Evolutionary conservation across 2,113 vertebrate species (phyloP).

Genomic region (Ivindomyrus marchei): DNA sequence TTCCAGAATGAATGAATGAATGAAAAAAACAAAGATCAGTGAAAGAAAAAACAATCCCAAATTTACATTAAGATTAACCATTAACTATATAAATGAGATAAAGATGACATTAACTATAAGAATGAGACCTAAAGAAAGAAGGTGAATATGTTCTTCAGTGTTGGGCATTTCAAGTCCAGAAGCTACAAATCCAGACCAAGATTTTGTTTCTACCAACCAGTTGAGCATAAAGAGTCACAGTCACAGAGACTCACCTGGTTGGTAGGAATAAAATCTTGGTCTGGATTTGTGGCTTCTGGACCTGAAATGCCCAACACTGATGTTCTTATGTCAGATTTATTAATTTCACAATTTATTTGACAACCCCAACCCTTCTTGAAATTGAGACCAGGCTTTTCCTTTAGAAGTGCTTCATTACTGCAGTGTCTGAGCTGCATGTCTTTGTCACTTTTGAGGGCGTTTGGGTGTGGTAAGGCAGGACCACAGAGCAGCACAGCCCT

Average conservation of each 20-base stretch:
- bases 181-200: too few species aligned
- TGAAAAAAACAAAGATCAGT: neutral
- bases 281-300: too few species aligned
- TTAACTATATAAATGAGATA: neutral
- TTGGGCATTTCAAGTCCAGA: too few species aligned
- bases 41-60: neutral
- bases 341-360: neutral
- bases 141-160: neutral
- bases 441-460: neutral
- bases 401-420: neutral
- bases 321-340: neutral
- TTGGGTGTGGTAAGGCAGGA: neutral
- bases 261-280: too few species aligned
- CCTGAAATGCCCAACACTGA: neutral
- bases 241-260: too few species aligned
- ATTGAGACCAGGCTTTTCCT: neutral
- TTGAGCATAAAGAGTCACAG: too few species aligned
- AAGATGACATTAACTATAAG: neutral
- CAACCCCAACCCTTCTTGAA: neutral
- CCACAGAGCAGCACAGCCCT: neutral
- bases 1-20: neutral
- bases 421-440: neutral
- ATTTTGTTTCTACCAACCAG: too few species aligned
- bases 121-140: neutral
- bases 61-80: neutral